A percentile compares a stretch with the other conserved stretches of the same genome.
Evolutionary conservation across 2,888 invertebrate species (phyloP).

Genomic region (Troilus luridus): DNA sequence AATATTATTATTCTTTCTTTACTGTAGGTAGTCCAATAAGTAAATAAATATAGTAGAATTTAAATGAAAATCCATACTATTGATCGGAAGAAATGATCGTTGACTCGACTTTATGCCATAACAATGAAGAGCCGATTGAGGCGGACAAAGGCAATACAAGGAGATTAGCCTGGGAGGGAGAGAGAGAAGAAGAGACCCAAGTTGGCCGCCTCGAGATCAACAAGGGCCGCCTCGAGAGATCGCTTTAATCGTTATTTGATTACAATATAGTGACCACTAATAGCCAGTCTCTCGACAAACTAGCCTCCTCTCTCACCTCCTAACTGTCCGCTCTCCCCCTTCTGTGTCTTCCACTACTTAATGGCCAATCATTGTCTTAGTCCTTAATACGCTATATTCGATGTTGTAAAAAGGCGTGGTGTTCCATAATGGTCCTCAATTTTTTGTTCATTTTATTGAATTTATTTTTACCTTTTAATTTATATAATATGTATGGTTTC

Average conservation of each 20-base stretch:
- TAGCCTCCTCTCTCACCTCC: conserved; percentile 29
- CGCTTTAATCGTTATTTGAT: conserved; percentile 44
- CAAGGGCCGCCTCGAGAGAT: conserved; percentile 51
- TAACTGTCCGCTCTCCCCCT: background rate
- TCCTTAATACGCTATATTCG: background rate
- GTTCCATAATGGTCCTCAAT: too few species aligned
- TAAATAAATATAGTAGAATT: too few species aligned
- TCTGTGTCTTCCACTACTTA: background rate
- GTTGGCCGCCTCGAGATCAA: conserved; percentile 10
- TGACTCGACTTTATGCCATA: background rate
- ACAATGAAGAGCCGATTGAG: background rate
- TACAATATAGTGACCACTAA: conserved; percentile 54
- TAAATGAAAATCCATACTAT: background rate
- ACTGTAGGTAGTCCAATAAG: too few species aligned
- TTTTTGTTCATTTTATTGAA: too few species aligned
- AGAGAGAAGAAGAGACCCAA: background rate
- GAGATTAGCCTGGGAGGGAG: background rate
- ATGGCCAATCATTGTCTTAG: background rate
- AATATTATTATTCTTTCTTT: too few species aligned
- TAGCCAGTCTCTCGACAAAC: background rate
- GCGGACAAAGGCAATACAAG: background rate
- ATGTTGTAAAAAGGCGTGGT: too few species aligned
- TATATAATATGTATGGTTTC: too few species aligned
- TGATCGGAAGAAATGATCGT: background rate
- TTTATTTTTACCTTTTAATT: too few species aligned